Evolutionary conservation across 2,888 invertebrate genomes (phyloP).

Genomic region (Allolobophora icterica): DNA sequence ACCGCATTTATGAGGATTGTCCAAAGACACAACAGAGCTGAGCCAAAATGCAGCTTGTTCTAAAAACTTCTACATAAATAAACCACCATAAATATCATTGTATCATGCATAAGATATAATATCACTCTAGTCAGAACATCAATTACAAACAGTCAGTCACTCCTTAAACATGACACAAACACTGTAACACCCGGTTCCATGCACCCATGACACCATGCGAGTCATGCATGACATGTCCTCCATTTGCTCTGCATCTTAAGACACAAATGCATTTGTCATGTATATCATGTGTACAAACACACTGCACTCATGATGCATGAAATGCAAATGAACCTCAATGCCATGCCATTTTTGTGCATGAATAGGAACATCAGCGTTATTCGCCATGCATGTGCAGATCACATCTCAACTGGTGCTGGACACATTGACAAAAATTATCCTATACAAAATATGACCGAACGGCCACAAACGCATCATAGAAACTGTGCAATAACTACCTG

Average conservation of each 20-base stretch:
- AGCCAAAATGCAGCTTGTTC: background rate
- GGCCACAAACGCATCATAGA: background rate
- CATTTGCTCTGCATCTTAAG: background rate
- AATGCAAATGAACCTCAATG: background rate
- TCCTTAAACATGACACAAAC: background rate
- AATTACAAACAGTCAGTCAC: too few relatives aligned
- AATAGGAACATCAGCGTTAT: background rate
- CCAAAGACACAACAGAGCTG: background rate
- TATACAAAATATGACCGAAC: background rate
- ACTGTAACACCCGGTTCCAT: background rate
- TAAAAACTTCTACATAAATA: conserved; percentile 8
- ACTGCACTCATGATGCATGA: background rate
- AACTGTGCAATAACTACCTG: background rate
- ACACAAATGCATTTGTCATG: too few relatives aligned
- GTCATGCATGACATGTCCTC: background rate
- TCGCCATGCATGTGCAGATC: background rate
- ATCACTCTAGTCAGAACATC: background rate
- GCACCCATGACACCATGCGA: background rate
- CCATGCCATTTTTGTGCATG: background rate
- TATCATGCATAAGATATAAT: background rate
- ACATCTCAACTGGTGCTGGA: background rate
- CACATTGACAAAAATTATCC: background rate
- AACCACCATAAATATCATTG: background rate
- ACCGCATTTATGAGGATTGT: background rate
- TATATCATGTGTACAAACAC: background rate